Percentiles rank a stretch among this genome's conserved stretches.
Evolutionary conservation across 2,113 vertebrate genomes (phyloP).

Genomic region (Bostrychus sinensis): DNA sequence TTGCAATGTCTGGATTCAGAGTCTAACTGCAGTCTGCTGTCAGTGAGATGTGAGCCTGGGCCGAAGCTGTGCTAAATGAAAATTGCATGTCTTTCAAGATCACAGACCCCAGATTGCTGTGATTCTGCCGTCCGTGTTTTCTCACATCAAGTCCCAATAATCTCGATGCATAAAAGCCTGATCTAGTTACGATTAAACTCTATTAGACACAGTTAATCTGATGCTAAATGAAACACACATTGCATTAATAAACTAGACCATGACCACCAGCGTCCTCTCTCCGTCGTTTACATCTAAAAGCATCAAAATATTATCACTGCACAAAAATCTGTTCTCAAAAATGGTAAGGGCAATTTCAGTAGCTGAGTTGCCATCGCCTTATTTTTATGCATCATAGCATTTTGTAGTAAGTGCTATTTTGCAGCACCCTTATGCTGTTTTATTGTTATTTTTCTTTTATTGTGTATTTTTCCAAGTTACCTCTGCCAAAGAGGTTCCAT

Average conservation of each 20-base stretch:
- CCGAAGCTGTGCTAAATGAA: slow-evolving; percentile 6
- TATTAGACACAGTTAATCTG: neutral
- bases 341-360: too few relatives aligned
- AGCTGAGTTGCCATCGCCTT: too few relatives aligned
- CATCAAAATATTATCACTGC: neutral
- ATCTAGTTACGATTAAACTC: neutral
- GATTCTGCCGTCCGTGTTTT: slow-evolving; percentile 1
- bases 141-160: slow-evolving; percentile 2
- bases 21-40: neutral
- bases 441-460: too few relatives aligned
- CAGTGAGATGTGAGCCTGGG: neutral
- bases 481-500: too few relatives aligned
- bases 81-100: slow-evolving; percentile 4
- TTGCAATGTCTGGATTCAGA: neutral
- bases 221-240: neutral
- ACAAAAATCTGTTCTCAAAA: neutral
- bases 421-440: too few relatives aligned
- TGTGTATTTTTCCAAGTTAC: too few relatives aligned
- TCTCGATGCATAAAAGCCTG: neutral
- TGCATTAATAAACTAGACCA: neutral
- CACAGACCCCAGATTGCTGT: neutral
- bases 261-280: neutral
- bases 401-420: too few relatives aligned
- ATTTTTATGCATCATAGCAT: too few relatives aligned
- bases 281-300: neutral